Percentiles rank a stretch among this genome's conserved stretches.
Conservation (phyloP, 2,113 vertebrate genomes). For the Peucedramus taeniatus region DNA sequence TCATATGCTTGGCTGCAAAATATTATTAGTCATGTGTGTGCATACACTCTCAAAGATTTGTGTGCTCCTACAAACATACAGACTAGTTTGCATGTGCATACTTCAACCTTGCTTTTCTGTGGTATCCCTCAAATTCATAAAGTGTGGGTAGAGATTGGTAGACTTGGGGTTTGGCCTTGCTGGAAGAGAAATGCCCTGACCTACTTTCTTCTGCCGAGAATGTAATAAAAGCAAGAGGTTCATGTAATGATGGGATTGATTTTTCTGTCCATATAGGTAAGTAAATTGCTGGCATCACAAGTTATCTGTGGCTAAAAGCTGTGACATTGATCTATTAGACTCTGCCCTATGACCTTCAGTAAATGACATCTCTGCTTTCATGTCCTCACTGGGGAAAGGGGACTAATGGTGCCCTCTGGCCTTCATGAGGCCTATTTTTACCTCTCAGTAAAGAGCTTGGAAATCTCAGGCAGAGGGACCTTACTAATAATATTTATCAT, state of each 20-base stretch:
- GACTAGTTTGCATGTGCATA: not conserved
- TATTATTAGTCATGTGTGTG: not conserved
- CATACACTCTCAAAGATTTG: not conserved
- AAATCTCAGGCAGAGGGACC: not conserved
- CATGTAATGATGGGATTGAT: slow-evolving; percentile 40
- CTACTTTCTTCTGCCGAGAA: slow-evolving; percentile 24
- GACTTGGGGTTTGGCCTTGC: not conserved
- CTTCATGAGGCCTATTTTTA: not conserved
- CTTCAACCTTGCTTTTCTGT: not conserved
- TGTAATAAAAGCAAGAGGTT: slow-evolving; percentile 43
- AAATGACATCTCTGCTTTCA: slow-evolving; percentile 10
- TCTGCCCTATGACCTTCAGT: slow-evolving; percentile 24
- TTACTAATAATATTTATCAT: not conserved
- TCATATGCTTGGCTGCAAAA: not conserved
- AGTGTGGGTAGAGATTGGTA: accelerated
- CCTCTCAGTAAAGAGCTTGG: not conserved
- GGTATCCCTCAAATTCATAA: not conserved
- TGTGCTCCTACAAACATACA: not conserved
- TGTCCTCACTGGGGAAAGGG: not conserved
- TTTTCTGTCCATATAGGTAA: slow-evolving; percentile 54
- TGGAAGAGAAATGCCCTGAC: not conserved
- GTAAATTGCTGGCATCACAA: slow-evolving; percentile 55
- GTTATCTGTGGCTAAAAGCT: slow-evolving; percentile 54
- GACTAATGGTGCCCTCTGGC: slow-evolving; percentile 11
- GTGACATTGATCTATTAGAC: slow-evolving; percentile 43